A percentile compares a stretch with the other conserved stretches of the same genome.
Conservation (phyloP, 2,888 invertebrate genomes). For the Nebria brevicollis region DNA sequence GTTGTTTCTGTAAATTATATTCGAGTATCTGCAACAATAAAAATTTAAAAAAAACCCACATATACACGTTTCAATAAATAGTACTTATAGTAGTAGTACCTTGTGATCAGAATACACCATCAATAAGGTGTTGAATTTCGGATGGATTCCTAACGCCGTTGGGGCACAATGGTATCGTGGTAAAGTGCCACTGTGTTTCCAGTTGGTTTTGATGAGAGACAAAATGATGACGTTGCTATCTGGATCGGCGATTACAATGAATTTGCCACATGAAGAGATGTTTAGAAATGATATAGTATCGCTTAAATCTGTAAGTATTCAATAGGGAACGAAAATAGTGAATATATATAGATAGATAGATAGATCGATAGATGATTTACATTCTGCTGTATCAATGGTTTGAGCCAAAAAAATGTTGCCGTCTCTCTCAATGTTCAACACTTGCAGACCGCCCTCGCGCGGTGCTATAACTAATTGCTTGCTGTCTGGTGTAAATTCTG, state of each 20-base stretch:
- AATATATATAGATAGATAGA: slow-evolving; percentile 9
- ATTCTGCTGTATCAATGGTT: slow-evolving; percentile 58
- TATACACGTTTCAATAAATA: no score
- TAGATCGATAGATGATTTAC: slow-evolving; percentile 52
- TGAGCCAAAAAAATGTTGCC: slow-evolving; percentile 58
- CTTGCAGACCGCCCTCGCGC: slow-evolving; percentile 59
- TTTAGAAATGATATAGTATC: slow-evolving; percentile 67
- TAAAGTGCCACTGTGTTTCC: slow-evolving; percentile 67
- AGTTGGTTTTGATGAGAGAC: slow-evolving; percentile 57
- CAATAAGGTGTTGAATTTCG: slow-evolving; percentile 69
- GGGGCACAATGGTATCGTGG: slow-evolving; percentile 78
- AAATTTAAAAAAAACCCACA: neutral
- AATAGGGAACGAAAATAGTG: slow-evolving; percentile 14
- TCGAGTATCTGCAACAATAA: slow-evolving; percentile 73
- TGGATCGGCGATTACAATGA: slow-evolving; percentile 75
- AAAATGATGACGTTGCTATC: slow-evolving; percentile 73
- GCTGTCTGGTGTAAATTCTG: slow-evolving; percentile 62
- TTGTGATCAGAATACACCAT: slow-evolving; percentile 83
- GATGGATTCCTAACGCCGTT: slow-evolving; percentile 77
- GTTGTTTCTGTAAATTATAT: slow-evolving; percentile 72
- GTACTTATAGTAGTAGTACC: slow-evolving; percentile 66
- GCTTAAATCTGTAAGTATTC: slow-evolving; percentile 66
- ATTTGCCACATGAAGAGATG: slow-evolving; percentile 68
- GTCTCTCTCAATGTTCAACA: slow-evolving; percentile 60
- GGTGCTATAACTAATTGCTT: slow-evolving; percentile 62